Base-by-base conservation (phyloP, 2,797 vertebrate genomes). In the Meriones psammophilus region DNA sequence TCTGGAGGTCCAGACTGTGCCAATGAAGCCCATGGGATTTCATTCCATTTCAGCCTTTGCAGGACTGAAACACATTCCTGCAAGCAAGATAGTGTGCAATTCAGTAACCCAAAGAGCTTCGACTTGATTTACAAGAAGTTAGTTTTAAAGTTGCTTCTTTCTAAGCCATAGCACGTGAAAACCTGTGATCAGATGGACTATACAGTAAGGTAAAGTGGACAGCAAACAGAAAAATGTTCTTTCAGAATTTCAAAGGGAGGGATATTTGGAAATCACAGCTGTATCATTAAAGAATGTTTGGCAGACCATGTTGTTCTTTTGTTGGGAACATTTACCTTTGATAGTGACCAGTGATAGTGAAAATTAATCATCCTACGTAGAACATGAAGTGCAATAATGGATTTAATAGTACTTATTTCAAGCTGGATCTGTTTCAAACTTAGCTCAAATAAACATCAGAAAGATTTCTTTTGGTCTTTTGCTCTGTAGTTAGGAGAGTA, bases 351-450 rank as follows among this genome's bases (percentile, higher is more conserved):
- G 6, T 74, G 39, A 18, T 20, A 87, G 22, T 87, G 20, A 96
- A 90, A 95, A 87, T 77, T 93, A 95, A 96, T 94, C 60, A 89
- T 88, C 88, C 92, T 15, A 36, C 42, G 8, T 26, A 94, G 50
- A 92, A 58, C 77, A 83, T 93, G 92, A 97, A 85, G 22, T 88
- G 6, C 5, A 92, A 95, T 86, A 96, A 93, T 87, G 28, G 86
- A 94, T 96, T 92, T 89, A 88, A 96, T 81, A 33, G 2, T 88
- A 77, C n/a, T n/a, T 95, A 89, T 91, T 96, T 93, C 28, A 91
- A 94, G 50, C 77, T 95, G 71, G 54, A 42, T 94, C 71, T 54
- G 54, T 96, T 97, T 96, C 68, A 93, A 71, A 60, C 42, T 78
- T 64, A 90, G 88, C 56, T 60, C 15, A 2, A 78, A 69, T 30